Base-by-base conservation (phyloP, 1,140 invertebrate genomes). In the Pseudomyrmex dendroicus region DNA sequence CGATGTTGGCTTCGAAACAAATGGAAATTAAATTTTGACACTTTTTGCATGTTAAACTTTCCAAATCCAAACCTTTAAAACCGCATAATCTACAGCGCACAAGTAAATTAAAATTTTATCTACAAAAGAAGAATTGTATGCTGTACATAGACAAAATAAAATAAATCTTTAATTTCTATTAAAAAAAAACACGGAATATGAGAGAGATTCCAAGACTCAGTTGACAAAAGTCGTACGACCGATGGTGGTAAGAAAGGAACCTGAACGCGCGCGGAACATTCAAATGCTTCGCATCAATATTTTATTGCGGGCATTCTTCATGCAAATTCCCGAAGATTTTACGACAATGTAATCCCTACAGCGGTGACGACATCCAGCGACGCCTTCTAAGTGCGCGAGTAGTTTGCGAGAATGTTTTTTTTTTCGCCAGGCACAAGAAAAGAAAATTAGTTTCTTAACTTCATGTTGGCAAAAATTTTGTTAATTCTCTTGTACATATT, bases 261-360 rank as follows among this genome's bases (percentile, higher is more conserved):
- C 52, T 15, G 57, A 62, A 73, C n/a, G 25, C 35, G 35, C 35
- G 85, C 63, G 25, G 20, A 73, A 86, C 61, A 89, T 89, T 89
- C 87, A 89, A 88, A 89, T 89, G 72, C 80, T 64, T 17, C 86
- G 80, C 87, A 88, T 89, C 87, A 89, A 88, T 89, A 88, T 89
- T 89, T 89, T 89, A 89, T 89, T 88, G 66, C 87, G 84, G 61
- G 57, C 74, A 86, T 85, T 86, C 87, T 80, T 89, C 91, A 92
- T 92, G 92, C 91, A 93, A 93, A 93, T 94, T 92, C 86, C 72
- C 63, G 62, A 77, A 87, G 90, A 92, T 92, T 93, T 93, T 93
- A 93, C 87, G 93, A 93, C 90, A 91, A 94, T 93, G 92, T 93
- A 94, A 93, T 93, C 90, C 91, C 86, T 90, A 86, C 87, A 73